Evolutionary conservation across 2,888 invertebrate species (phyloP), one percentile per base, ranked within the genome.

Genomic region (Ophion obscuratus): DNA sequence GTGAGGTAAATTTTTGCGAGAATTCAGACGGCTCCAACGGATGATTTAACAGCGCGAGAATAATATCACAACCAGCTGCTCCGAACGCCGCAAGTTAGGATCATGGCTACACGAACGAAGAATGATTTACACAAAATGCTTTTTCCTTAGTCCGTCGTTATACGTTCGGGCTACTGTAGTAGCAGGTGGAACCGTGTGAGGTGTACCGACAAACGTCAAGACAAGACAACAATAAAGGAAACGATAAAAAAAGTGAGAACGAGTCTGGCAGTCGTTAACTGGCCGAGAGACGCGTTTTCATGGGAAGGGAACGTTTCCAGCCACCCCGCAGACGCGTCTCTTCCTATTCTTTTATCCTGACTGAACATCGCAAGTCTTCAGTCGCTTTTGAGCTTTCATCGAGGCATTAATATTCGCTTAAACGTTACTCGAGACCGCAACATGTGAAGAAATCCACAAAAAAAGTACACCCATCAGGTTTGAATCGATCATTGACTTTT

Each of bases 101-200:
- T 76, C 84, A 66, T 27, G 27, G 31, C 66, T 59, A 76, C 44
- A 64, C 76, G 66, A 71, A 64, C 76, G 66, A 71, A 66, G 64
- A 66, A 76, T 81, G 80, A 84, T 84, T 84, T 61, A 84, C 66
- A 64, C 20, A 20, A 59, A 70, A 71, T 53, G 59, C 66, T 70
- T 68, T 61, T 53, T 62, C 36, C n/a, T 11, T 70, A 2, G 70
- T 66, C 59, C 59, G 7, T 31, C 76, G 59, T 64, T 76, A 11
- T 53, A 64, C 31, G 17, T 7, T 31, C 62, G 61, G 53, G 47
- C 36, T 53, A 61, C 9, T 44, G 27, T n/a, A 14, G n/a, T 67
- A 66, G n/a, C 27, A 5, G 14, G 11, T n/a, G 2, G 47, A 61
- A 81, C 68, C 75, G 75, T 62, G 75, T 70, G 75, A 24, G 53